These are phyloP conservation scores for Osmerus mordax DNA, from an alignment of 2,113 vertebrate genomes.

Conservation along the genomic window DNA sequence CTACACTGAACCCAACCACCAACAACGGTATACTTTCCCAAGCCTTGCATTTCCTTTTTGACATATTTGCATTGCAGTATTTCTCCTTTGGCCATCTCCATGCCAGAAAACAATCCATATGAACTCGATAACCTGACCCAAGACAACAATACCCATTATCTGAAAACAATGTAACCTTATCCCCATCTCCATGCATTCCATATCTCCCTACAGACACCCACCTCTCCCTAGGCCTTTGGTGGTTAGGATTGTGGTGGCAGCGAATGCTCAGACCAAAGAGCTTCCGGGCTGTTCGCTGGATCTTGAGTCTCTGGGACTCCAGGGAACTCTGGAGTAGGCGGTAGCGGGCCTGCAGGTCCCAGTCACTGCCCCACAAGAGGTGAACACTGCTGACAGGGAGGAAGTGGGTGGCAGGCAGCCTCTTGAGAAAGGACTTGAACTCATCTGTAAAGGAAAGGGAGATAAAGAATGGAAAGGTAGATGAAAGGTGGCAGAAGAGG, in stretches of 20 bases:
- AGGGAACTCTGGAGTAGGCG: slow-evolving; percentile 91
- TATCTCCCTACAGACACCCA: slow-evolving; percentile 48
- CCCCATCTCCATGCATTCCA: too few relatives aligned
- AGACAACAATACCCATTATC: slow-evolving; percentile 2
- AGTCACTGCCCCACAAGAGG: slow-evolving; percentile 97
- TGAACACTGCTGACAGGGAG: slow-evolving; percentile 95
- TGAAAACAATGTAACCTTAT: too few relatives aligned
- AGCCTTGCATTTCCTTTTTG: too few relatives aligned
- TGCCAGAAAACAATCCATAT: slow-evolving; percentile 11
- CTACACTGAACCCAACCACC: too few relatives aligned
- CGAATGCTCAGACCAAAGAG: slow-evolving; percentile 96
- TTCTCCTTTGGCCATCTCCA: neutral
- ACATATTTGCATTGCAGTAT: neutral
- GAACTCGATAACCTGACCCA: neutral
- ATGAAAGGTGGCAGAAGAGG: neutral
- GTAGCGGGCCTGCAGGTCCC: slow-evolving; percentile 97
- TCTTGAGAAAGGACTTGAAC: slow-evolving; percentile 98
- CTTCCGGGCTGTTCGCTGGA: slow-evolving; percentile 94
- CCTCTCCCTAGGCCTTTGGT: slow-evolving; percentile 99
- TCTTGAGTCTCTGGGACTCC: slow-evolving; percentile 90
- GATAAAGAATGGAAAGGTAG: neutral
- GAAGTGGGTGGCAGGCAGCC: slow-evolving; percentile 94
- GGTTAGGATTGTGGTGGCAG: slow-evolving; percentile 96
- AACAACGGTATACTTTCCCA: too few relatives aligned
- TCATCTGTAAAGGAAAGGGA: slow-evolving; percentile 76